Evolutionary conservation across 1,140 invertebrate genomes (phyloP), one percentile per base, ranked within the genome.

Genomic region (Scylla paramamosain): DNA sequence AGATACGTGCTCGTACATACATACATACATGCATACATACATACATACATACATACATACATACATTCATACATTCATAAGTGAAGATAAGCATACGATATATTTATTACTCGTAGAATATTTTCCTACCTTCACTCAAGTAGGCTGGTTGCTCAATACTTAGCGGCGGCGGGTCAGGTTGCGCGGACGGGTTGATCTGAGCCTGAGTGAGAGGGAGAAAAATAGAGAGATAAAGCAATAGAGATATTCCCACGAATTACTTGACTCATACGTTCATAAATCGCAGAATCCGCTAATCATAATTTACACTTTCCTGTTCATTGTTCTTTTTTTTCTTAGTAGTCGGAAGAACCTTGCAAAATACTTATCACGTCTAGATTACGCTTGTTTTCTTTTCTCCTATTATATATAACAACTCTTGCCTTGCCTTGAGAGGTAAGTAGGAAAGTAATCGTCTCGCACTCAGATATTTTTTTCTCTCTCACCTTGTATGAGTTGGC

Each of bases 161-260:
- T 77, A 20, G 67, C n/a, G 67, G 67, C 67, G n/a, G 67, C 52
- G 67, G 67, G 16, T 77, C 25, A n/a, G 67, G 67, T 77, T n/a
- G 20, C 67, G 25, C 4, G 67, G 10, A n/a, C 6, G 32, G 28
- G 87, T 39, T 39, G 6, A 6, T 39, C 39, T 39, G 6, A 39
- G 39, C 39, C 6, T 39, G 39, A 39, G 87, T 39, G 87, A 88
- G 87, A 88, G 87, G 39, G 87, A 88, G 87, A 88, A 31, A 88
- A 31, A 88, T 31, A 88, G 87, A 88, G 87, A 88, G 87, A 88
- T 20, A 86, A n/a, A 10, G 83, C 12, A n/a, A 32, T 10, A 29
- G 83, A 3, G 28, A 28, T n/a, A 0, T 2, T 32, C 14, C 32
- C 20, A 88, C 7, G 32, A n/a, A 20, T 6, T 45, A 32, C 3